These are phyloP conservation scores for Empis stercorea DNA, from an alignment of 2,888 invertebrate species.

Conservation along the genomic window DNA sequence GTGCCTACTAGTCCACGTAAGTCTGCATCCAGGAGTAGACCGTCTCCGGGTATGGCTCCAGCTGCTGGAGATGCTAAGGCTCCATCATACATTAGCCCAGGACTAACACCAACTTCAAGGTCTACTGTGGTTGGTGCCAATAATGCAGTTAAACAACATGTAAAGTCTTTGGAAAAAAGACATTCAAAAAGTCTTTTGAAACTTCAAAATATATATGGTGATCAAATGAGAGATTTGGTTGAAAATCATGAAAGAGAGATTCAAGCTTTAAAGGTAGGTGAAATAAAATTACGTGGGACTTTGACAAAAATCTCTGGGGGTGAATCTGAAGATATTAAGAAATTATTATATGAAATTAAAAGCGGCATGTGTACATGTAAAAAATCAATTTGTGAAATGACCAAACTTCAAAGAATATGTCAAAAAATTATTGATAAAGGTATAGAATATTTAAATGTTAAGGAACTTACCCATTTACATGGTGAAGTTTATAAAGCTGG, in stretches of 20 bases:
- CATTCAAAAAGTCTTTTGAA: slow-evolving; percentile 7
- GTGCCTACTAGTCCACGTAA: too few relatives aligned
- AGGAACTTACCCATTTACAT: slow-evolving; percentile 27
- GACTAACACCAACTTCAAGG: background rate
- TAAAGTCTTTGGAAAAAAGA: slow-evolving; percentile 1
- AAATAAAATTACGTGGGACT: background rate
- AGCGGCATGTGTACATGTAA: background rate
- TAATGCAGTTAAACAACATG: slow-evolving; percentile 1
- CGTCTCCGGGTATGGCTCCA: background rate
- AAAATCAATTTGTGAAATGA: slow-evolving; percentile 1
- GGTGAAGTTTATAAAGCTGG: slow-evolving; percentile 26
- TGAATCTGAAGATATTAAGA: background rate
- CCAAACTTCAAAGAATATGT: slow-evolving; percentile 24
- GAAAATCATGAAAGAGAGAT: slow-evolving; percentile 9
- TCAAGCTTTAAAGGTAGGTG: slow-evolving; percentile 4
- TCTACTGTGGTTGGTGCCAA: background rate
- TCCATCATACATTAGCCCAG: too few relatives aligned
- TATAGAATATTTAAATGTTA: slow-evolving; percentile 21
- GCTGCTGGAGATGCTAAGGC: background rate
- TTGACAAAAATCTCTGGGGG: background rate
- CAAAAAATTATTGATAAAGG: slow-evolving; percentile 27
- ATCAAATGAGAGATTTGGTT: slow-evolving; percentile 9
- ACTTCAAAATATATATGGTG: slow-evolving; percentile 10
- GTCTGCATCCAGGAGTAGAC: too few relatives aligned
- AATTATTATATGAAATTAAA: background rate